These are phyloP conservation scores for Crypturellus undulatus DNA, from an alignment of 2,113 vertebrate genomes.

Conservation along the genomic window DNA sequence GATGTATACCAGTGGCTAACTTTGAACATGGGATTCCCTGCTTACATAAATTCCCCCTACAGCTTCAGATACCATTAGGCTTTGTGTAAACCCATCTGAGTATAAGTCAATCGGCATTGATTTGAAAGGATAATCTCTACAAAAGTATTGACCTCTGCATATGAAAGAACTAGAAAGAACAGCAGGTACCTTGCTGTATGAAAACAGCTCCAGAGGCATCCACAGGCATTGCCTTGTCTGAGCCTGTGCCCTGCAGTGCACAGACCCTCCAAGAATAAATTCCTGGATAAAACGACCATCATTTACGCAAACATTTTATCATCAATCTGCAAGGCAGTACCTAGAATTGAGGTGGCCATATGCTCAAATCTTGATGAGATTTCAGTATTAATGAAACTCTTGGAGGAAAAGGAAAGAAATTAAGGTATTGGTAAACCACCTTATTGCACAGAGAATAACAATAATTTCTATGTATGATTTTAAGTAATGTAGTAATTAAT, in stretches of 20 bases:
- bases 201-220: constrained; percentile 9
- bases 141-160: constrained; percentile 58
- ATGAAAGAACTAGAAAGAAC: constrained; percentile 27
- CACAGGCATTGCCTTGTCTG: neutral
- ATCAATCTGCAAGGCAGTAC: neutral
- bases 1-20: neutral
- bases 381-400: neutral
- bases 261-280: neutral
- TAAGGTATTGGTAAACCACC: neutral
- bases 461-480: neutral
- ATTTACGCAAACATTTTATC: neutral
- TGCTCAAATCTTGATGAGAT: neutral
- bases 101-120: constrained; percentile 38
- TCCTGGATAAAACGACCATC: neutral
- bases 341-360: neutral
- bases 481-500: neutral
- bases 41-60: neutral
- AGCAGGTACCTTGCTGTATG: neutral
- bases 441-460: neutral
- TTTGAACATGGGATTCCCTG: constrained; percentile 39
- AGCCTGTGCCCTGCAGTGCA: neutral
- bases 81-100: constrained; percentile 50
- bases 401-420: neutral
- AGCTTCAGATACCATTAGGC: constrained; percentile 43
- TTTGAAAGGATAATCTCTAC: constrained; percentile 63